Base-by-base conservation (phyloP, 1,140 invertebrate genomes). In the Centruroides vittatus region DNA sequence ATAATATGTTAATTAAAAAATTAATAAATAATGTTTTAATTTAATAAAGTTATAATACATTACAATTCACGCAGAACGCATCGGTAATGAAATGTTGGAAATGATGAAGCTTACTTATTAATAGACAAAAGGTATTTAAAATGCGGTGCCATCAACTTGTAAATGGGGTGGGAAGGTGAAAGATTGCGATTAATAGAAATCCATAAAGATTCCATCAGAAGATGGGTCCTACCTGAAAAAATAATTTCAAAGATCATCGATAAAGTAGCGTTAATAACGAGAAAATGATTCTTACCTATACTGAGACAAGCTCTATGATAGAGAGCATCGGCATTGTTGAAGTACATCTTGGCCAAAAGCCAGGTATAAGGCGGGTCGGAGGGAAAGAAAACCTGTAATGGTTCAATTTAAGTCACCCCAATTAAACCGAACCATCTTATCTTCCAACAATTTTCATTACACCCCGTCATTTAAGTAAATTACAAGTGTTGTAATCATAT, bases 341-440 rank as follows among this genome's bases (percentile, higher is more conserved):
- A 78, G 71, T 73, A 79, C 74, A 79, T 78, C 66, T 79, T 79
- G 3, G 76, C 77, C 59, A 76, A 62, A 54, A 78, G 68, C 78
- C 78, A 79, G 0, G 73, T 73, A 61, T 73, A 69, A 7, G 69
- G 68, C 11, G 71, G 69, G 63, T 78, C 76, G 47, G 67, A 71
- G 0, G 75, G 76, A n/a, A 77, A 61, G 67, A 74, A 78, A 0
- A 78, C 74, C 74, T 75, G 64, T 34, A 66, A 61, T 61, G 51
- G 53, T 41, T 41, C 41, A 59, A 56, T 11, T 51, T 34, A 23
- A 57, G 10, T 34, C 12, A 34, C 41, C 41, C 41, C 41, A 41
- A 41, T 41, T 41, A 41, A 41, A 41, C 5, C 41, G 8, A 41
- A 41, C 8, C 41, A 41, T 41, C 41, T 41, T 41, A 41, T 41